Conservation (phyloP, 2,888 invertebrate genomes). For the Sphecodes monilicornis region DNA sequence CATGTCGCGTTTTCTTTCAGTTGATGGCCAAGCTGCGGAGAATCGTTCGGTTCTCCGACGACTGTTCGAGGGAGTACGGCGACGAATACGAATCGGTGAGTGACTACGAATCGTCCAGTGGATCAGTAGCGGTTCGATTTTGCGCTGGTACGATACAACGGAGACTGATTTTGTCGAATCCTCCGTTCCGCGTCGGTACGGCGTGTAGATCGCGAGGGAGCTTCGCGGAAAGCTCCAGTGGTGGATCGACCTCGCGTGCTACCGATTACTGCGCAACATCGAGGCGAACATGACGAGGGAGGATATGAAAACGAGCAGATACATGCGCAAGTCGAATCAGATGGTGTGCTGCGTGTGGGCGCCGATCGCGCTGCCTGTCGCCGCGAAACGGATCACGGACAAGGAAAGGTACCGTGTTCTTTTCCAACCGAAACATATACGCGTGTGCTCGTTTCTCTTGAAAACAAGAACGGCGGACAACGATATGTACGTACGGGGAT, state of each 20-base stretch:
- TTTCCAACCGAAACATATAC: too few species aligned
- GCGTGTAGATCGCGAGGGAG: constrained; percentile 80
- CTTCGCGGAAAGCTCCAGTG: constrained; percentile 84
- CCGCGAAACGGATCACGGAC: constrained; percentile 75
- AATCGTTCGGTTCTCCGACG: constrained; percentile 84
- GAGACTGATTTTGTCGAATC: not conserved
- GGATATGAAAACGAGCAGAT: constrained; percentile 84
- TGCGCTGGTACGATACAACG: too few species aligned
- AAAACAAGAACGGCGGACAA: too few species aligned
- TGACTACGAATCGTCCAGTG: too few species aligned
- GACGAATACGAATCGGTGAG: constrained; percentile 85
- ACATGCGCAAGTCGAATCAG: constrained; percentile 80
- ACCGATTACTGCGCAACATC: constrained; percentile 85
- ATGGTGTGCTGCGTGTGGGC: constrained; percentile 85
- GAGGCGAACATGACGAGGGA: constrained; percentile 84
- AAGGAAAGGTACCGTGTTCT: constrained; percentile 77
- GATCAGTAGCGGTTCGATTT: not conserved
- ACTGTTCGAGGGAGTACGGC: constrained; percentile 81
- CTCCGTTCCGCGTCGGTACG: not conserved
- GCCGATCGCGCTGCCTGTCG: constrained; percentile 83
- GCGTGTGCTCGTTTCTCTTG: too few species aligned
- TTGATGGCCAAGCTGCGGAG: constrained; percentile 86
- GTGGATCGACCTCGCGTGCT: constrained; percentile 85
- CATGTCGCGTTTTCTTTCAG: constrained; percentile 77
- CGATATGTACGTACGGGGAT: not conserved